Conservation (phyloP, 2,797 vertebrate species). For the Enteromius unitaeniatus region DNA sequence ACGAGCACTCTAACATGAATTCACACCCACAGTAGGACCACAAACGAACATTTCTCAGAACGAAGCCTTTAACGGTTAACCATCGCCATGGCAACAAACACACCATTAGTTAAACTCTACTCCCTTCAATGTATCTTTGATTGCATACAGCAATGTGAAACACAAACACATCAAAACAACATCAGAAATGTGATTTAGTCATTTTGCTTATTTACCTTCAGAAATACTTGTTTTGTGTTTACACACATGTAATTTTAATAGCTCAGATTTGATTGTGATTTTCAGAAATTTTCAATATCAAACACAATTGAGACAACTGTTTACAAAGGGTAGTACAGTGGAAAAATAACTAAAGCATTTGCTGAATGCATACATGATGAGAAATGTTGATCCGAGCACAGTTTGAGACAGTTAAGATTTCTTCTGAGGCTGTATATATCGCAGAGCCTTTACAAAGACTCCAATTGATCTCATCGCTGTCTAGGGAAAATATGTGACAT, state of each 20-base stretch:
- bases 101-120: conserved; percentile 7
- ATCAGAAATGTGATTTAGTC: not conserved
- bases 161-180: conserved; percentile 3
- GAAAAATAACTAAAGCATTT: too few relatives aligned
- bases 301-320: not conserved
- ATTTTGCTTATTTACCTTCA: not conserved
- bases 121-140: not conserved
- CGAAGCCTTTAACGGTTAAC: conserved; percentile 1
- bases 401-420: not conserved
- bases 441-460: not conserved
- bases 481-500: not conserved
- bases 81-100: conserved; percentile 44
- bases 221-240: not conserved
- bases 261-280: not conserved
- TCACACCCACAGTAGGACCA: conserved; percentile 7
- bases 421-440: not conserved
- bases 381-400: not conserved
- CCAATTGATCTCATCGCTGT: not conserved
- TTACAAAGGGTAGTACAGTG: not conserved
- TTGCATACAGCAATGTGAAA: conserved; percentile 43
- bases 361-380: not conserved
- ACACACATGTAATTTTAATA: not conserved
- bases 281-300: not conserved
- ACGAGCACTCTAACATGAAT: conserved; percentile 20
- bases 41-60: conserved; percentile 26